These are phyloP conservation scores for Aurelia sp. DNA, from an alignment of 30 jellyfish, hydroid and myxozoan genomes.

Conservation along the genomic window DNA sequence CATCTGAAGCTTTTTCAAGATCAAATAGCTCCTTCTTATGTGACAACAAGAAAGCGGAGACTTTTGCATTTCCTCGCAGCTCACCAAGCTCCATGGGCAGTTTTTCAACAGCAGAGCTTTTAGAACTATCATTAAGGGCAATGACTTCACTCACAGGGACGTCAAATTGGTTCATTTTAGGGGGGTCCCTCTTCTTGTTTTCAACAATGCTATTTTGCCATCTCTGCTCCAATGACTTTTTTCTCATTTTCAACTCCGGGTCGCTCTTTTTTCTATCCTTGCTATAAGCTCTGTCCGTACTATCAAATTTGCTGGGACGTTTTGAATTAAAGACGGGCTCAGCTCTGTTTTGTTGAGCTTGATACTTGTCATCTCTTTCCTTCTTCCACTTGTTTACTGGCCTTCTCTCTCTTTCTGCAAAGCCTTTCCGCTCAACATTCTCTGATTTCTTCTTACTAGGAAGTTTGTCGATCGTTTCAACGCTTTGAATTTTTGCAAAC, in stretches of 20 bases:
- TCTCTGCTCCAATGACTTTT: neutral
- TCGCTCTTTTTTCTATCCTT: neutral
- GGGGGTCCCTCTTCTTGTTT: conserved; percentile 1
- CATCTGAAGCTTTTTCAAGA: neutral
- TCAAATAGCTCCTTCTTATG: neutral
- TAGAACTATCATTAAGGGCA: neutral
- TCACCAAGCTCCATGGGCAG: conserved; percentile 20
- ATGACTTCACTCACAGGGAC: neutral
- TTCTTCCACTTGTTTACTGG: no score
- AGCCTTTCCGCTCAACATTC: no score
- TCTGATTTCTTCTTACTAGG: no score
- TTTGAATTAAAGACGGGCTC: neutral
- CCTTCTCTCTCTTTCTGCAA: no score
- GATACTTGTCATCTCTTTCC: no score
- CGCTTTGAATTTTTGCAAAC: no score
- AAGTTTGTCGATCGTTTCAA: no score
- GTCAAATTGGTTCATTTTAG: neutral
- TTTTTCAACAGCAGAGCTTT: conserved; percentile 44
- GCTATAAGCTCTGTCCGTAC: neutral
- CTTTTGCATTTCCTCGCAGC: conserved; percentile 33
- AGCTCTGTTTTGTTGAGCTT: no score
- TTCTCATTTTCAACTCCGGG: neutral
- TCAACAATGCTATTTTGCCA: conserved; percentile 13
- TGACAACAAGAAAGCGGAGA: conserved; percentile 36
- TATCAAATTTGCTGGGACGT: conserved; percentile 6